These are phyloP conservation scores for Poecilus cupreus DNA, from an alignment of 2,888 invertebrate genomes.

Conservation along the genomic window DNA sequence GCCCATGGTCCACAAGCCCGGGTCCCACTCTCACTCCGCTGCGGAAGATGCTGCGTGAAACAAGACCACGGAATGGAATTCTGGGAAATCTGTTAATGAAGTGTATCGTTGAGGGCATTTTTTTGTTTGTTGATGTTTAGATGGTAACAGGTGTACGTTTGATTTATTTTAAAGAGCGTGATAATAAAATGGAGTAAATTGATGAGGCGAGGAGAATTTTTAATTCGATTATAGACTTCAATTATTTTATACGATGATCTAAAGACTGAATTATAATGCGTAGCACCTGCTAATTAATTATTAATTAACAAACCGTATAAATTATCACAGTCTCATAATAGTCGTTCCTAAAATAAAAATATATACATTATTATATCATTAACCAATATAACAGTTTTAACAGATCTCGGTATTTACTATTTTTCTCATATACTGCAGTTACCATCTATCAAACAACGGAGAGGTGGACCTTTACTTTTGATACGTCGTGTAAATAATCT, in stretches of 20 bases:
- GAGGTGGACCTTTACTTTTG: no score
- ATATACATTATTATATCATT: no score
- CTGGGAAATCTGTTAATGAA: conserved; percentile 47
- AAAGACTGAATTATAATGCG: background rate
- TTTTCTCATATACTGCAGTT: no score
- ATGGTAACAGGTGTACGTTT: conserved; percentile 51
- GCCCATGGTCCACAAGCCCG: background rate
- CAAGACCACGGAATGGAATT: conserved; percentile 37
- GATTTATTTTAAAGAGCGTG: conserved; percentile 43
- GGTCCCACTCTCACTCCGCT: background rate
- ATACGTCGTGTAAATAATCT: no score
- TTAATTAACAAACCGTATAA: background rate
- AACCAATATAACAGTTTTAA: no score
- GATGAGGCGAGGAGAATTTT: conserved; percentile 26
- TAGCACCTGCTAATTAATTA: conserved; percentile 31
- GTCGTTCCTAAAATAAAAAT: no score
- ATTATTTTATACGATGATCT: conserved; percentile 2
- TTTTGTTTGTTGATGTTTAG: conserved; percentile 31
- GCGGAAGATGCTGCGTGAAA: conserved; percentile 20
- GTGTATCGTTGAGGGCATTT: conserved; percentile 14
- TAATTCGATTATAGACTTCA: conserved; percentile 39
- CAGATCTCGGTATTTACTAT: no score
- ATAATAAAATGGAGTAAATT: conserved; percentile 39
- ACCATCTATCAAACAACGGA: no score
- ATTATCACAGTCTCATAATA: background rate